Conservation (phyloP, 2,797 vertebrate species). For the Gymnothorax javanicus region DNA sequence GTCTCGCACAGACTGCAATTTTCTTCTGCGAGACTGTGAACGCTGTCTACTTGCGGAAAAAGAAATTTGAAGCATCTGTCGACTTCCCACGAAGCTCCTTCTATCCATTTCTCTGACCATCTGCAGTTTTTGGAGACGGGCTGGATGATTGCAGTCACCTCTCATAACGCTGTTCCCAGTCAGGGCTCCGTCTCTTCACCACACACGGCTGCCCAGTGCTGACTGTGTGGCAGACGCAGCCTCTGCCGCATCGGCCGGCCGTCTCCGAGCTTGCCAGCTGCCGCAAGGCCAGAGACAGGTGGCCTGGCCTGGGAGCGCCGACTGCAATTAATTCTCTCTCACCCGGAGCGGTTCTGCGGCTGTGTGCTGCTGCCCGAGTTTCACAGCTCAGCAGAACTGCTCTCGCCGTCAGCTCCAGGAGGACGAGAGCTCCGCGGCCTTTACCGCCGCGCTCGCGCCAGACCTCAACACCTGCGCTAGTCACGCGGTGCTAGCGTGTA, state of each 20-base stretch:
- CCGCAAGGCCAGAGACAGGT: constrained; percentile 19
- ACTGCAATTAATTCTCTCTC: neutral
- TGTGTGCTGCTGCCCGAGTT: neutral
- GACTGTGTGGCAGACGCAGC: neutral
- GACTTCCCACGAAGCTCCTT: neutral
- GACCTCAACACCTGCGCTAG: neutral
- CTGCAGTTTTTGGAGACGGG: neutral
- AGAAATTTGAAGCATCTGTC: neutral
- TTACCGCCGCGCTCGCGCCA: too few relatives aligned
- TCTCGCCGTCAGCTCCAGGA: neutral
- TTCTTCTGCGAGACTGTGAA: neutral
- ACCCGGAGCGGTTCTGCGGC: neutral
- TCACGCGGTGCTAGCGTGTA: neutral
- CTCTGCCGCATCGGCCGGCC: neutral
- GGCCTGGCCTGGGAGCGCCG: neutral
- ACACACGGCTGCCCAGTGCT: neutral
- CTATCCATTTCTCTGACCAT: too few relatives aligned
- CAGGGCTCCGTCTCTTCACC: neutral
- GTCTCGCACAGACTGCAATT: neutral
- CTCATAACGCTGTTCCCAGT: neutral
- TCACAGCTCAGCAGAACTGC: neutral
- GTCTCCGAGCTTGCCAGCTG: constrained; percentile 4
- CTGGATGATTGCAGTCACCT: neutral
- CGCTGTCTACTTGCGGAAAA: neutral
- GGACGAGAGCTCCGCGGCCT: neutral